phyloP scores from a whole-genome alignment of 35 echinoderm and acorn worm genomes.

The Apostichopus californicus region DNA sequence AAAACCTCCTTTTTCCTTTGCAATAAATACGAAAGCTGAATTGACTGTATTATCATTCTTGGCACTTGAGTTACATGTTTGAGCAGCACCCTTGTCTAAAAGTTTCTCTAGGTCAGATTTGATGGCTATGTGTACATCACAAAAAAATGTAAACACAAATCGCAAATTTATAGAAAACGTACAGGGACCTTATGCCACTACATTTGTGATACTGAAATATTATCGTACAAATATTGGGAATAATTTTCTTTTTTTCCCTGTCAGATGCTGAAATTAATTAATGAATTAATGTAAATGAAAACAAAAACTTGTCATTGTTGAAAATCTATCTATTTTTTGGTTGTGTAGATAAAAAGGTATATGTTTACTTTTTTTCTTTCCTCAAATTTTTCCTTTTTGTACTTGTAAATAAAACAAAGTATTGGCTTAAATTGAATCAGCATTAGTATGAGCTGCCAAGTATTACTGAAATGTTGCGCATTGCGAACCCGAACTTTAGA shows the following conservation, averaged over 20 bases:
- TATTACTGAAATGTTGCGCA: not conserved
- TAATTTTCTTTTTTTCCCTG: not conserved
- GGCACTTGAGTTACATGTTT: no score
- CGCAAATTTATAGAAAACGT: no score
- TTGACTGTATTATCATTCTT: no score
- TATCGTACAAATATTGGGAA: not conserved
- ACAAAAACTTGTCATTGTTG: constrained; percentile 36
- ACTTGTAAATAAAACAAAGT: constrained; percentile 19
- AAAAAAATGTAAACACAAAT: no score
- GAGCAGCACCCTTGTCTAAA: no score
- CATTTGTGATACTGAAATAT: not conserved
- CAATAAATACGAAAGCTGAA: no score
- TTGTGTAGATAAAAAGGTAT: constrained; percentile 46
- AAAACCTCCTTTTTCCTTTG: no score
- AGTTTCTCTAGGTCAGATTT: no score
- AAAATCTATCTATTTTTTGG: constrained; percentile 50
- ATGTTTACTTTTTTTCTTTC: constrained; percentile 38
- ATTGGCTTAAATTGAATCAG: not conserved
- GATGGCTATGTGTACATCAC: no score
- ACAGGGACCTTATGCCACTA: no score
- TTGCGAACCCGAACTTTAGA: not conserved
- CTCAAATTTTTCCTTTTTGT: constrained; percentile 29
- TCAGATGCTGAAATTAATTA: constrained; percentile 1
- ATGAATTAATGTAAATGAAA: constrained; percentile 18
- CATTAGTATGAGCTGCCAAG: not conserved